These are phyloP conservation scores for Drosophila koepferae DNA, from an alignment of 2,888 invertebrate genomes.

Conservation along the genomic window DNA sequence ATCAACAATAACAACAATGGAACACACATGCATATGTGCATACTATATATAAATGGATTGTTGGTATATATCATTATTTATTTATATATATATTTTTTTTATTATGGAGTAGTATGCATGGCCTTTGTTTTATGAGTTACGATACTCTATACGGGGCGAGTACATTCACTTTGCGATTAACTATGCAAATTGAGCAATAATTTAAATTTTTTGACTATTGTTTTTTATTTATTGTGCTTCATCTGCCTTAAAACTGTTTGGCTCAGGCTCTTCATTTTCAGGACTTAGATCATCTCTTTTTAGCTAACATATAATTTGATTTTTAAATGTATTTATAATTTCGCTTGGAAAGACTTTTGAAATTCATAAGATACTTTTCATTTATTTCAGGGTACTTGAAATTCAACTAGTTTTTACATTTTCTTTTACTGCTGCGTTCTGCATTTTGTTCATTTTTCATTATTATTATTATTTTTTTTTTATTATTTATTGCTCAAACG, in stretches of 20 bases:
- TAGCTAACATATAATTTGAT: too few relatives aligned
- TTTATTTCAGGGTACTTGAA: not conserved
- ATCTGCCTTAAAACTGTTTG: too few relatives aligned
- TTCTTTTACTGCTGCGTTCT: conserved; percentile 50
- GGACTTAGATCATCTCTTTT: too few relatives aligned
- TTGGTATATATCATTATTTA: not conserved
- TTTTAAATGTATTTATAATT: too few relatives aligned
- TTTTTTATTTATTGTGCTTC: too few relatives aligned
- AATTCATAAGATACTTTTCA: not conserved
- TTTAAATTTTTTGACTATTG: too few relatives aligned
- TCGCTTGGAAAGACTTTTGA: too few relatives aligned
- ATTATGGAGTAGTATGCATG: conserved; percentile 31
- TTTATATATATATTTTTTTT: too few relatives aligned
- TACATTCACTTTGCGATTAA: not conserved
- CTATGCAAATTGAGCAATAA: not conserved
- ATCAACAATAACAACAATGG: conserved; percentile 46
- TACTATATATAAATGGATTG: not conserved
- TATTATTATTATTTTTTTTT: not conserved
- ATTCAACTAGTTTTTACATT: not conserved
- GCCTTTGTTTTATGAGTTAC: conserved; percentile 2
- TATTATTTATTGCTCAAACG: conserved; percentile 8
- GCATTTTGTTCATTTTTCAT: not conserved
- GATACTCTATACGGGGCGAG: not conserved
- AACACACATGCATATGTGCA: not conserved
- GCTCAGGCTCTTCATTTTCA: too few relatives aligned